Evolutionary conservation across 2,113 vertebrate genomes (phyloP).

Genomic region (Perccottus glenii): DNA sequence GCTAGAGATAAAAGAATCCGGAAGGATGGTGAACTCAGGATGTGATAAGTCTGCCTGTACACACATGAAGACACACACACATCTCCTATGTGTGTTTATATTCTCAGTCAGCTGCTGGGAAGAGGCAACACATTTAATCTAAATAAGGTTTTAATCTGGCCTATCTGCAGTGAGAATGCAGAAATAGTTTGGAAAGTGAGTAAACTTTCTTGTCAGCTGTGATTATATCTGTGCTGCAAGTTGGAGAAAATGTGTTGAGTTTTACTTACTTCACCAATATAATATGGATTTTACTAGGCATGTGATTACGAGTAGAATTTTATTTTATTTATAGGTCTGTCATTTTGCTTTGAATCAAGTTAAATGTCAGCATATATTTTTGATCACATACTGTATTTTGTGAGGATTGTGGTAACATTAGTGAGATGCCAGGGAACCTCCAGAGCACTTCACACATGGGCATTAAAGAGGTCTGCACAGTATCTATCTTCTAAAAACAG

Average conservation of each 20-base stretch:
- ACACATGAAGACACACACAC: slow-evolving; percentile 8
- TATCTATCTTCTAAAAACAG: neutral
- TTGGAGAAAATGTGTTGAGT: slow-evolving; percentile 29
- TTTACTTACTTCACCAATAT: slow-evolving; percentile 6
- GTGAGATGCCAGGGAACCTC: too few species aligned
- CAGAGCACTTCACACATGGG: too few species aligned
- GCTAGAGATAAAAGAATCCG: slow-evolving; percentile 22
- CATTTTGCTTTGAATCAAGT: neutral
- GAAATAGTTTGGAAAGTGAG: slow-evolving; percentile 16
- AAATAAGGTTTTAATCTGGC: slow-evolving; percentile 45
- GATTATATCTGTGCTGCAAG: slow-evolving; percentile 33
- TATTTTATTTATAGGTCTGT: neutral
- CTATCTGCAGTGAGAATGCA: slow-evolving; percentile 15
- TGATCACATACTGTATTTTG: too few species aligned
- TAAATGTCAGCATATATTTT: neutral
- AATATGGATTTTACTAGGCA: neutral
- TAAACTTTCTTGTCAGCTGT: slow-evolving; percentile 40
- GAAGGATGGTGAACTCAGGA: slow-evolving; percentile 26
- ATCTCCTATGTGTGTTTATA: slow-evolving; percentile 21
- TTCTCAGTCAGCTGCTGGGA: slow-evolving; percentile 36
- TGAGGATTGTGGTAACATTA: too few species aligned
- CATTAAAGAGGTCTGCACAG: neutral
- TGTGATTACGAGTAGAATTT: neutral
- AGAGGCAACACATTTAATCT: slow-evolving; percentile 36
- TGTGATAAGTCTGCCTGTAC: slow-evolving; percentile 8